These are phyloP conservation scores for Circaetus gallicus DNA, from an alignment of 2,113 vertebrate species.

Conservation along the genomic window DNA sequence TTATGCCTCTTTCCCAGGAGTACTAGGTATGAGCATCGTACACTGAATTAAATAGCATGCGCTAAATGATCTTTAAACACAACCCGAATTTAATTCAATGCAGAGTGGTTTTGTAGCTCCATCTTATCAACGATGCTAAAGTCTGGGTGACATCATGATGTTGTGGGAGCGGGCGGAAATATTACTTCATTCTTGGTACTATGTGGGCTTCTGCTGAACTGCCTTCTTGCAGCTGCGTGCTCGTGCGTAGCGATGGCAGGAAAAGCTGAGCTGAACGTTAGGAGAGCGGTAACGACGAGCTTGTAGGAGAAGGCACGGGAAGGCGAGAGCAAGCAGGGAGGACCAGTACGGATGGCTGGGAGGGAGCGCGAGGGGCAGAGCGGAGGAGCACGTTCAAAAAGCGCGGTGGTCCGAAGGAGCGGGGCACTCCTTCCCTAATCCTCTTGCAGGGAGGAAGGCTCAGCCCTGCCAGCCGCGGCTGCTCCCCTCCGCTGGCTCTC, in stretches of 20 bases:
- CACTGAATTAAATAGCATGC: background rate
- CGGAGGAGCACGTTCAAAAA: background rate
- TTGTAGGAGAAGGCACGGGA: background rate
- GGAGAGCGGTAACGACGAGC: fast-evolving
- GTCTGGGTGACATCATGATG: background rate
- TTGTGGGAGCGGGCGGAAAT: background rate
- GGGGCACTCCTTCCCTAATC: fast-evolving
- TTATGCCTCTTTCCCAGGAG: background rate
- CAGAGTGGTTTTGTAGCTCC: background rate
- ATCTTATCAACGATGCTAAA: background rate
- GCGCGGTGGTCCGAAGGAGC: fast-evolving
- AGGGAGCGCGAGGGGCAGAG: background rate
- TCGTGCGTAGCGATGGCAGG: background rate
- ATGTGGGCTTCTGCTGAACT: background rate
- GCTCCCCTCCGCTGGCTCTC: background rate
- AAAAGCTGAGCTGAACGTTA: background rate
- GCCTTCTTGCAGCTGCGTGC: background rate
- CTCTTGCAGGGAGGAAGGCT: background rate
- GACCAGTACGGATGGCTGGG: background rate
- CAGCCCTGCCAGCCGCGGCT: background rate
- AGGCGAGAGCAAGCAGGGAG: background rate
- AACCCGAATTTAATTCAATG: background rate
- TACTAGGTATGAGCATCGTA: background rate
- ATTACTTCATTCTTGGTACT: background rate
- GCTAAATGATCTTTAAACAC: background rate